phyloP scores from a whole-genome alignment of 1,140 invertebrate species.

The Acromyrmex charruanus region DNA sequence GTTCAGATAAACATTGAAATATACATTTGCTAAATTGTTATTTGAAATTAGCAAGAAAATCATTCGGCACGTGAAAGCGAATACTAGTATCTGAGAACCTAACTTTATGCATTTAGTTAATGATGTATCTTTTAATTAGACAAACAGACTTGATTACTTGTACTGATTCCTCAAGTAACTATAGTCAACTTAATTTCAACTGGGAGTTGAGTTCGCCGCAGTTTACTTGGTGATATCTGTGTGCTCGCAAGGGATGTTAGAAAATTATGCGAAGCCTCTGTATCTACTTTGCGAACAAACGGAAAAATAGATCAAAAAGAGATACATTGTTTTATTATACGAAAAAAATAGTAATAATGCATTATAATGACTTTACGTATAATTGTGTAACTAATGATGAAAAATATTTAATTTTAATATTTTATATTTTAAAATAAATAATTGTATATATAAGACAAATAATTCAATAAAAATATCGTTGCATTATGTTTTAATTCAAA shows the following conservation, averaged over 20 bases:
- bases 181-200: conserved; percentile 50
- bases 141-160: conserved; percentile 44
- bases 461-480: background rate
- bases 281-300: background rate
- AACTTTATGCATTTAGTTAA: background rate
- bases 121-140: conserved; percentile 40
- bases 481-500: background rate
- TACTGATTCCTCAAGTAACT: conserved; percentile 46
- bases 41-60: conserved; percentile 26
- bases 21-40: background rate
- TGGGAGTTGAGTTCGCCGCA: conserved; percentile 14
- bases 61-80: background rate
- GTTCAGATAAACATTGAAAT: background rate
- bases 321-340: background rate
- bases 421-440: background rate
- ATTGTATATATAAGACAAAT: background rate
- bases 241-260: conserved; percentile 9
- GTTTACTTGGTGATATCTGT: conserved; percentile 38
- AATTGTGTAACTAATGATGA: background rate
- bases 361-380: background rate
- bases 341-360: background rate
- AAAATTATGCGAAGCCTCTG: conserved; percentile 22
- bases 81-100: background rate
- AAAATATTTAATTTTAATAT: background rate
- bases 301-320: background rate